Evolutionary conservation across 2,888 invertebrate species (phyloP), one percentile per base, ranked within the genome.

Genomic region (Clunio marinus): DNA sequence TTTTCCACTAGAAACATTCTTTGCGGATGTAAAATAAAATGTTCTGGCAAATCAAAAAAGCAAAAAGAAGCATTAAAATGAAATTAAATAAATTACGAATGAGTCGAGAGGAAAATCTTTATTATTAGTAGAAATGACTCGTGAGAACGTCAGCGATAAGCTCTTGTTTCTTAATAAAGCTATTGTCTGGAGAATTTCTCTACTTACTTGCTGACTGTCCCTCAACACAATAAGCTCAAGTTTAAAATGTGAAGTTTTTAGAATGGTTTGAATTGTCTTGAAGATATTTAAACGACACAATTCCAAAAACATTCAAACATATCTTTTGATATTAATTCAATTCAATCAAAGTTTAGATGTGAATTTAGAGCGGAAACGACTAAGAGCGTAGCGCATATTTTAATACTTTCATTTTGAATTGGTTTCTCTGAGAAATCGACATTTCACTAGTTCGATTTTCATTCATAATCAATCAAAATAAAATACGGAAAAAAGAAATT

Each of bases 61-160:
- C 4, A 51, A 2, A 8, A 2, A n/a, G 20, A 20, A 63, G 45
- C 62, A 63, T 63, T 45, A 63, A 63, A 63, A 41, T 24, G 41
- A 45, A 45, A 63, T 41, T 63, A 63, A 63, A 22, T 59, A 24
- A 63, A 41, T 41, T 63, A 37, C 37, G 28, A 15, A 22, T 2
- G 17, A 46, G 8, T 15, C 5, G 25, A 55, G 8, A 46, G 46
- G 5, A 8, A 13, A 32, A 45, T 5, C 8, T 10, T 45, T 13
- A 20, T 17, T 32, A 32, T 32, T 32, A 46, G 5, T 46, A 13
- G 17, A 46, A 57, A 57, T 35, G 22, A 60, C 22, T 60, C 51
- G 60, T 60, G 60, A 60, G 60, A 60, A 60, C 32, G 51, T 51
- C 51, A 51, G 22, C 51, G 17, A 17, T 17, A 51, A 20, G 22